phyloP scores from a whole-genome alignment of 2,113 vertebrate species.

The Indri indri region DNA sequence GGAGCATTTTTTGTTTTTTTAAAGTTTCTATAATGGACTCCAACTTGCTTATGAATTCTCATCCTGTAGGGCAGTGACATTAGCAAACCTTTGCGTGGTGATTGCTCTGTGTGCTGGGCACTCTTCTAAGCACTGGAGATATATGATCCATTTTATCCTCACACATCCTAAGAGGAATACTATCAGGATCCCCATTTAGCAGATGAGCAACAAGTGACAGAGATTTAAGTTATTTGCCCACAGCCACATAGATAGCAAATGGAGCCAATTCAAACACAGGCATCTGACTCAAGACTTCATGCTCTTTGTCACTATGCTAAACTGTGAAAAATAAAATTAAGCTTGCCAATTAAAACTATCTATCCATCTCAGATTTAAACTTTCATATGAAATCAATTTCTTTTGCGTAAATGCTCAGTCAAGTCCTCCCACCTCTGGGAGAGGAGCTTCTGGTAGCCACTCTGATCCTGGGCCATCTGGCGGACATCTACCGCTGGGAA shows the following conservation, averaged over 20 bases:
- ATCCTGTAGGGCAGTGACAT: not conserved
- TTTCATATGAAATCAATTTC: not conserved
- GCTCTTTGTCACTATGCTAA: not conserved
- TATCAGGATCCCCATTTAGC: not conserved
- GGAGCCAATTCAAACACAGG: not conserved
- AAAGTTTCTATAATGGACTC: not conserved
- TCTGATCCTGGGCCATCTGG: too few species aligned
- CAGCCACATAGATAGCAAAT: not conserved
- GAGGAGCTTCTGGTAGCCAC: not conserved
- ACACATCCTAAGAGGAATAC: not conserved
- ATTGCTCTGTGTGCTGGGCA: not conserved
- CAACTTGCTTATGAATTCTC: not conserved
- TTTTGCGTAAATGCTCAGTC: not conserved
- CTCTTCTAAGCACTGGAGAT: not conserved
- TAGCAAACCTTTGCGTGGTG: not conserved
- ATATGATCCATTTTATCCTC: not conserved
- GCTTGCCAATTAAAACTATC: not conserved
- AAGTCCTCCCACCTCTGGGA: not conserved
- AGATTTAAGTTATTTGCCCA: not conserved
- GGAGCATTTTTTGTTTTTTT: not conserved
- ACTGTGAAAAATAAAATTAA: conserved; percentile 15
- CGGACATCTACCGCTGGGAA: not conserved
- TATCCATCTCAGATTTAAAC: not conserved
- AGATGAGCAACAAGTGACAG: not conserved
- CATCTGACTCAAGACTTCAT: not conserved